These are phyloP conservation scores for Acanthurus lineatus DNA, from an alignment of 2,797 vertebrate species.

Conservation along the genomic window DNA sequence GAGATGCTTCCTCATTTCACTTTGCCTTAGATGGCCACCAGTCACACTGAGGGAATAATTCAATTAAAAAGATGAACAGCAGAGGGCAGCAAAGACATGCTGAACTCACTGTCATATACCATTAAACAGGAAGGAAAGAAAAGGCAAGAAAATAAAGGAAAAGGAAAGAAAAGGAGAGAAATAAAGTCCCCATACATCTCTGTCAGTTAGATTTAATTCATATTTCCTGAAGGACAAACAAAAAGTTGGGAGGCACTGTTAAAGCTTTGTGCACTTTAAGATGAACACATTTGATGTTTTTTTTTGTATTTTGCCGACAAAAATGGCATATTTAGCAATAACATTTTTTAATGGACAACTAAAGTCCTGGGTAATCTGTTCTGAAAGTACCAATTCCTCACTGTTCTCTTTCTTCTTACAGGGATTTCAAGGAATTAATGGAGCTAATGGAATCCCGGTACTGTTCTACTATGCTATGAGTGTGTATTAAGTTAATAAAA, in stretches of 20 bases:
- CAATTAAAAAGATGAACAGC: slow-evolving; percentile 22
- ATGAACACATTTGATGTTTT: neutral
- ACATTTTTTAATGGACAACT: neutral
- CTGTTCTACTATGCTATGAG: neutral
- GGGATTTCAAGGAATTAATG: slow-evolving; percentile 75
- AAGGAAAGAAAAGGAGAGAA: neutral
- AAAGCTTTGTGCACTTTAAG: neutral
- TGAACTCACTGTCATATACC: neutral
- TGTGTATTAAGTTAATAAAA: neutral
- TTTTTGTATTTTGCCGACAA: neutral
- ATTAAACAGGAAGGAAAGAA: neutral
- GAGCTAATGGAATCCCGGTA: slow-evolving; percentile 67
- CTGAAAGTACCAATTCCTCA: neutral
- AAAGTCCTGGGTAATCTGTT: neutral
- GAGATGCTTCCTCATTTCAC: neutral
- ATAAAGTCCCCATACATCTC: neutral
- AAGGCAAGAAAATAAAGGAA: neutral
- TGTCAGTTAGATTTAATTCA: neutral
- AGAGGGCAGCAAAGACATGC: slow-evolving; percentile 66
- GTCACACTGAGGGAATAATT: neutral
- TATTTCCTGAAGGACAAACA: neutral
- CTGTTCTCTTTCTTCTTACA: slow-evolving; percentile 42
- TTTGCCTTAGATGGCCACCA: neutral
- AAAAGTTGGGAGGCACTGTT: neutral
- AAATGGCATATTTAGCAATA: too few relatives aligned